Base-by-base conservation (phyloP, 2,113 vertebrate species). In the Epinephelus cyanopodus region DNA sequence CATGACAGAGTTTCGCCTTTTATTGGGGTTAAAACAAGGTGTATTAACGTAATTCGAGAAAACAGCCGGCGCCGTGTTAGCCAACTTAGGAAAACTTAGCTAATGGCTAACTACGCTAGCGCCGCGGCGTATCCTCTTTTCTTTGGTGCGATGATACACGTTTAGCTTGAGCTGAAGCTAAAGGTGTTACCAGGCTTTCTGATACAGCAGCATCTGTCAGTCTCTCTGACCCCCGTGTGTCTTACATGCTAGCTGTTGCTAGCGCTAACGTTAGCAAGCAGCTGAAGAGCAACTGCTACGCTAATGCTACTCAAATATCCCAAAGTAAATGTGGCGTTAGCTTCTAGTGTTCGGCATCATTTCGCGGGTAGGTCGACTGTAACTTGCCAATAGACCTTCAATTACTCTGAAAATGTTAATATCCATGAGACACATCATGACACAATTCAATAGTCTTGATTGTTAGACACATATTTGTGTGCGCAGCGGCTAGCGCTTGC, bases 51-150 rank as follows among this genome's bases (percentile, higher is more conserved):
- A 4, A 17, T 21, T 47, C 7, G 1, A 12, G 2, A 19, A 52
- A 66, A 77, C 6, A 47, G 19, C 6, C 15, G 6, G 42, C 18
- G 9, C 0, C 21, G 17, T 60, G 39, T 72, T 66, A 74, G 63
- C 79, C 27, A 86, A 92, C 74, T 86, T 84, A 5, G 47, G 21
- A 25, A 60, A 87, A 88, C 79, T 84, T 77, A 19, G 84, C 65
- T 83, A 79, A 71, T 2, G 7, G 85, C 80, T 56, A 56, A 56
- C 53, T 10, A 23, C 7, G 21, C 63, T 86, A 87, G 82, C 78
- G 23, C 21, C 50, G 64, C 67, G 60, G 50, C 65, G 13, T 27
- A 10, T 4, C 9, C n/a, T 64, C 17, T 19, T 11, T 47, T 56
- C 13, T 17, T 33, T 4, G 1, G 3, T 27, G 17, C 11, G 4